Evolutionary conservation across 1,140 invertebrate species (phyloP), one percentile per base, ranked within the genome.

Genomic region (Anthonomus grandis): DNA sequence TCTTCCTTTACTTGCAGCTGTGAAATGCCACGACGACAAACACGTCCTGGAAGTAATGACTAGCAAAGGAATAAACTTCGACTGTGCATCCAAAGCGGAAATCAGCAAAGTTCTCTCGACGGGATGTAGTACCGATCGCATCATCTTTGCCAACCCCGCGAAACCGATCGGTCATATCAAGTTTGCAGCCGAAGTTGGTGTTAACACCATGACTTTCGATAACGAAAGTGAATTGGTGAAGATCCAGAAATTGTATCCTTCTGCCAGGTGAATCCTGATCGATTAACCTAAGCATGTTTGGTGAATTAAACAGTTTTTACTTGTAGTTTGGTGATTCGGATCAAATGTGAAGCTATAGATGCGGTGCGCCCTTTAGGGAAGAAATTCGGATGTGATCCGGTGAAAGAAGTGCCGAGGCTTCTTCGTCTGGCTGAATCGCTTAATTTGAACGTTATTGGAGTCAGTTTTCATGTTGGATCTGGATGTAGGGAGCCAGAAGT

Each of bases 71-170:
- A 79, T 83, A 42, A 86, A 89, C 51, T 99, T 98, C 76, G 96
- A 99, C 76, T 98, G 96, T 78, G 95, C 96, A 36, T 97, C 93
- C 46, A 96, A 95, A 76, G 83, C 75, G 37, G 95, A 98, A 75
- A 94, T 98, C 54, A 84, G 89, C 64, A 88, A 90, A 70, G 83
- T 96, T 13, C 73, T 96, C 21, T 82, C 81, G 10, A 70, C 93
- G 23, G 92, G 90, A 19, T 90, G 97, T 0, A 73, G 80, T 24
- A 80, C 92, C 0, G 76, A 83, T 62, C 85, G 87, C 60, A 96
- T 99, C 56, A 95, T 99, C 64, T 98, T 95, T 76, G 97, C 96
- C 31, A 98, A 99, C 80, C 96, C 97, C 0, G 94, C 94, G 64
- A 98, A 98, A 73, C 91, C 91, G 53, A 82, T 85, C n/a, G 93